These are phyloP conservation scores for Trogon melanurus DNA, from an alignment of 2,113 vertebrate species.

Conservation along the genomic window DNA sequence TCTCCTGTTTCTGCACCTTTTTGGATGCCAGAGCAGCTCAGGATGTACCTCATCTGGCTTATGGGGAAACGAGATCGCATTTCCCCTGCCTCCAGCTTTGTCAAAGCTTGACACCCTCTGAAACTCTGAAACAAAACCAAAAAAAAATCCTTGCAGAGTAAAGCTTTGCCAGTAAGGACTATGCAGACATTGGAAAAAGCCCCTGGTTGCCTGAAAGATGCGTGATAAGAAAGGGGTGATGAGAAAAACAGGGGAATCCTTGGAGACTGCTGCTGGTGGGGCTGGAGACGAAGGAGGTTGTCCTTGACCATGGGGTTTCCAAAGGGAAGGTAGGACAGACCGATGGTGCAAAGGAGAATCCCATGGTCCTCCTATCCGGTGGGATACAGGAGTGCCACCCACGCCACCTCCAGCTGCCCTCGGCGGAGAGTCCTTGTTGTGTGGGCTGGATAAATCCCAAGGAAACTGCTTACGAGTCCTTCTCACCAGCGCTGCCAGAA, in stretches of 20 bases:
- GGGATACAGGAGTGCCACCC: not conserved
- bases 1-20: not conserved
- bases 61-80: not conserved
- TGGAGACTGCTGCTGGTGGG: fast-evolving
- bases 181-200: not conserved
- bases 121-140: not conserved
- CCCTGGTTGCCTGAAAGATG: not conserved
- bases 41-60: not conserved
- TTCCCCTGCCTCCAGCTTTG: not conserved
- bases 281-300: not conserved
- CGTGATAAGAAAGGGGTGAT: not conserved
- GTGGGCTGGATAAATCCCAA: not conserved
- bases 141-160: not conserved
- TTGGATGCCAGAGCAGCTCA: not conserved
- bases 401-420: fast-evolving
- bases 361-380: fast-evolving
- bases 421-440: not conserved
- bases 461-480: not conserved
- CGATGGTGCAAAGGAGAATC: not conserved
- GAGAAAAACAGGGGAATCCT: conserved; percentile 38
- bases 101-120: not conserved
- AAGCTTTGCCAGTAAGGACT: not conserved
- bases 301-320: no score
- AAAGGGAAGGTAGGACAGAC: not conserved
- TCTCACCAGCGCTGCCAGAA: conserved; percentile 54